Evolutionary conservation across 2,113 vertebrate genomes (phyloP), one percentile per base, ranked within the genome.

Genomic region (Saccopteryx leptura): DNA sequence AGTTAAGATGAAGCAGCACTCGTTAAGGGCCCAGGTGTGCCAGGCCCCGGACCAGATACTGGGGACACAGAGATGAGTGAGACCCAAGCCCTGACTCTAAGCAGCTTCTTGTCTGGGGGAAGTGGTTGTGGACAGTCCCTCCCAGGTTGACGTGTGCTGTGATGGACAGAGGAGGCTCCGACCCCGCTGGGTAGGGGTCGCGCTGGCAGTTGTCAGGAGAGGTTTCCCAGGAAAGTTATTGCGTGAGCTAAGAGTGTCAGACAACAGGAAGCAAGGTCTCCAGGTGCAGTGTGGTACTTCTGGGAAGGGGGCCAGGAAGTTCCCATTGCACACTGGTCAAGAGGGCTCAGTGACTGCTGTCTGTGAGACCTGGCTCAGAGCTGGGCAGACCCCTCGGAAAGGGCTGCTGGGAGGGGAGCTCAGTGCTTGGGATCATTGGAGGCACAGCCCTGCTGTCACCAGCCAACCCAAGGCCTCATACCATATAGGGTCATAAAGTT

Each of bases 131-230:
- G 52, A 46, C 39, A 0, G 21, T 89, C 23, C 15, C 21, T 28
- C 54, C 2, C 21, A n/a, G 10, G 26, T 19, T 48, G 58, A 7
- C 0, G 1, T 17, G 4, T 33, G 48, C 50, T 48, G 1, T 23
- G 3, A 9, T 7, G 5, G 46, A 63, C 28, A n/a, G 85, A 46
- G 61, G 60, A 12, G 7, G 23, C 58, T 14, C 31, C 80, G 28
- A 7, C 54, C 26, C 24, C 1, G 3, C 9, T 2, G 8, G 15
- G 24, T 17, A 24, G 21, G 9, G 18, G 52, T 33, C 1, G 5
- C 4, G 2, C 26, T 68, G 66, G 39, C 14, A 5, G 5, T 50
- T 46, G 48, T 68, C 19, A 21, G 68, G 31, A 69, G 33, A 65
- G 56, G 65, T 58, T 33, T 48, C 54, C 46, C 46, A 28, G 52